Evolutionary conservation across 2,797 vertebrate genomes (phyloP), one percentile per base, ranked within the genome.

Genomic region (Todus mexicanus): DNA sequence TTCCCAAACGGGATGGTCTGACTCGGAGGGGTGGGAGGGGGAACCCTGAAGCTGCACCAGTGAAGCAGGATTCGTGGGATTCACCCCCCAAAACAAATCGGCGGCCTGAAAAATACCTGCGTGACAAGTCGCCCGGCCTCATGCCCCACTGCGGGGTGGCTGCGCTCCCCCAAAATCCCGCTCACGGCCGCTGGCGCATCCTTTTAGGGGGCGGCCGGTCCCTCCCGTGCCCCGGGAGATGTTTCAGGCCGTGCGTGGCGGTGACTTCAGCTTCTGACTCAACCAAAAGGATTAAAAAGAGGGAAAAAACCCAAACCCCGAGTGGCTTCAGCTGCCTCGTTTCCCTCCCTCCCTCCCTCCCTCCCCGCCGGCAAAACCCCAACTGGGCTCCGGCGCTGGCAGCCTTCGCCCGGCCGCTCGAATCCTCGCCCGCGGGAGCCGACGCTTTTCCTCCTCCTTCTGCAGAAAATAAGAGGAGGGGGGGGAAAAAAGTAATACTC

Each of bases 231-330:
- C 4, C 4, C 9, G 22, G 29, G 11, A 29, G 57, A 37, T 59
- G 40, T 80, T 71, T 59, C 1, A 2, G 12, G 47, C 35, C 4
- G 12, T n/a, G 84, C 71, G 21, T 25, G 3, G 17, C 4, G 12
- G 63, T 86, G 92, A 93, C 71, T 92, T 91, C 93, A 92, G 65
- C 77, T 59, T 92, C 92, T 80, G 79, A 92, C 83, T 94, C 88
- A 90, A 82, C 70, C 70, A 53, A 53, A 38, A 40, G 56, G 87
- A 92, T 92, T 84, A 89, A 80, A 89, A 70, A 88, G 40, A 15
- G 14, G 31, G 37, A 51, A 38, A 47, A 71, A 84, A 16, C n/a
- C n/a, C n/a, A n/a, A n/a, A n/a, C n/a, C n/a, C n/a, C 38, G 35
- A 82, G 64, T 20, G 9, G 54, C 47, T 93, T 75, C 5, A 27